Evolutionary conservation across 1,140 invertebrate genomes (phyloP), one percentile per base, ranked within the genome.

Genomic region (Uloborus diversus): DNA sequence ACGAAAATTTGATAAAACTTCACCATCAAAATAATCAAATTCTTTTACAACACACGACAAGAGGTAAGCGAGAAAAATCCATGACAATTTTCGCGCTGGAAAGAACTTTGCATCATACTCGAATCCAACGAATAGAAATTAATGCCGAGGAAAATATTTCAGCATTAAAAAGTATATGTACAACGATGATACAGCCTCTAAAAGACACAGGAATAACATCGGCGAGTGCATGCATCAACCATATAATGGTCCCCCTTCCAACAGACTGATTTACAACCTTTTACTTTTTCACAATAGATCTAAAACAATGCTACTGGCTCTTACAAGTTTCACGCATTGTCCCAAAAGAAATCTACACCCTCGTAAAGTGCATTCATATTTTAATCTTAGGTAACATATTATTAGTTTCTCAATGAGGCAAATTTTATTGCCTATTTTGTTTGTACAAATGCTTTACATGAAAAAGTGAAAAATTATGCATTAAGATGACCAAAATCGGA

Each of bases 301-400:
- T 49, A 42, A 23, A 66, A 66, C 64, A 66, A 66, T 66, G 27
- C 64, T 30, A 20, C 14, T 25, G 20, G 28, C 51, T 5, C 37
- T 35, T 51, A 49, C 51, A 42, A 30, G 37, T 49, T 33, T 69
- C 47, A 30, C 27, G 66, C 51, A 69, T 69, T 69, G 66, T 69
- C 66, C 66, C 30, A 56, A 11, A 35, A 4, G n/a, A 69, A 56
- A 33, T 25, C 28, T 33, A 56, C 28, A 53, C 66, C 27, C n/a
- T 56, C 66, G 35, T 69, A 69, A 69, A 69, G 37, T n/a, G n/a
- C n/a, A n/a, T n/a, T n/a, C n/a, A n/a, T n/a, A n/a, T n/a, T n/a
- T n/a, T n/a, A n/a, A n/a, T n/a, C n/a, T n/a, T n/a, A n/a, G n/a
- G n/a, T n/a, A n/a, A n/a, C n/a, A n/a, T n/a, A n/a, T n/a, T n/a